A percentile compares a stretch with the other conserved stretches of the same genome.
These are phyloP conservation scores for Panagrolaimus sp. DNA, from an alignment of 1,140 invertebrate genomes.

Conservation along the genomic window DNA sequence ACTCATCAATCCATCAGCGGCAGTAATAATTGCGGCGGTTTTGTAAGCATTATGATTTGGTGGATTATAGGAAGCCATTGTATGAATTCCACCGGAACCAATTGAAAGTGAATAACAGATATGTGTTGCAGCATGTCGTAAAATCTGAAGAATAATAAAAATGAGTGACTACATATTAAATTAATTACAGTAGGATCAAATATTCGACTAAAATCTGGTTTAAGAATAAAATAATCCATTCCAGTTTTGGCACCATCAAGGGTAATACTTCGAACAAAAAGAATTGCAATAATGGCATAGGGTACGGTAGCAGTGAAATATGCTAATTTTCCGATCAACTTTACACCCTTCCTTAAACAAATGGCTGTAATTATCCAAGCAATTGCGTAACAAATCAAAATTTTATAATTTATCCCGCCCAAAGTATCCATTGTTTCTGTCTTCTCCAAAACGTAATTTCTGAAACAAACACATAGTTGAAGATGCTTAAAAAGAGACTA, in stretches of 20 bases:
- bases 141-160: conserved; percentile 51
- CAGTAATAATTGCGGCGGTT: conserved; percentile 67
- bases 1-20: conserved; percentile 68
- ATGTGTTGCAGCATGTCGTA: conserved; percentile 50
- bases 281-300: conserved; percentile 70
- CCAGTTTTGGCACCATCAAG: conserved; percentile 72
- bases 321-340: conserved; percentile 29
- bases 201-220: conserved; percentile 25
- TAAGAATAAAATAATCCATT: conserved; percentile 65
- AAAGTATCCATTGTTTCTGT: conserved; percentile 24
- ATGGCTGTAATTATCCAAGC: conserved; percentile 21
- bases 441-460: background rate
- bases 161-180: background rate
- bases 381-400: conserved; percentile 11
- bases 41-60: conserved; percentile 61
- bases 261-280: conserved; percentile 70
- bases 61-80: conserved; percentile 63
- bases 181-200: background rate
- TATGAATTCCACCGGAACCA: conserved; percentile 65
- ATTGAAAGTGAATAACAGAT: conserved; percentile 64
- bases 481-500: background rate
- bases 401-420: conserved; percentile 24
- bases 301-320: conserved; percentile 68
- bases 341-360: conserved; percentile 23
- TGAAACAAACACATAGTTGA: no score